Percentiles rank a stretch among this genome's conserved stretches.
These are phyloP conservation scores for Brachionus paranguensis DNA, from an alignment of 1,140 invertebrate species.

Conservation along the genomic window DNA sequence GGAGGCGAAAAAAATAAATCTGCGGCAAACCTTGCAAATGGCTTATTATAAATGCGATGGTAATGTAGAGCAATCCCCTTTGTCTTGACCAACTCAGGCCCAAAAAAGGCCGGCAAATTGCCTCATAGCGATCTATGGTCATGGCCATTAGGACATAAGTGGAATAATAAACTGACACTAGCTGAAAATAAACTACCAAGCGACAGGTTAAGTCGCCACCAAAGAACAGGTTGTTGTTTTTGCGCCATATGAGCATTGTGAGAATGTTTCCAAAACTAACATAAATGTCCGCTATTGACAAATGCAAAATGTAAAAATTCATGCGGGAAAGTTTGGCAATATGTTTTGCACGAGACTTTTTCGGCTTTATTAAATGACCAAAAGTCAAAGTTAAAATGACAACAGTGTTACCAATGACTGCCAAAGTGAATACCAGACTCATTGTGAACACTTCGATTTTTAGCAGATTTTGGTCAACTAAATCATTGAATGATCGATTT, in stretches of 20 bases:
- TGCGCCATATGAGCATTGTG: slow-evolving; percentile 68
- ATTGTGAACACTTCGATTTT: slow-evolving; percentile 24
- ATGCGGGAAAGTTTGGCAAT: slow-evolving; percentile 60
- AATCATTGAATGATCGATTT: not conserved
- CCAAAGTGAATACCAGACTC: slow-evolving; percentile 20
- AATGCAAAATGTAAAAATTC: slow-evolving; percentile 69
- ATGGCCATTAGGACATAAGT: slow-evolving; percentile 88
- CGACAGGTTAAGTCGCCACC: slow-evolving; percentile 63
- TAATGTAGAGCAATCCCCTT: slow-evolving; percentile 11
- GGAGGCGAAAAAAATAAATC: not conserved
- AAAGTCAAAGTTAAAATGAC: not conserved
- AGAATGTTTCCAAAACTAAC: slow-evolving; percentile 67
- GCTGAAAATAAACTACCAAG: slow-evolving; percentile 56
- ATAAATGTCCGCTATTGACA: slow-evolving; percentile 67
- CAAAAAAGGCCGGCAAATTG: slow-evolving; percentile 81
- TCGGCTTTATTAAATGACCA: not conserved
- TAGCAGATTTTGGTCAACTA: slow-evolving; percentile 2
- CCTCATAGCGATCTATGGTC: slow-evolving; percentile 86
- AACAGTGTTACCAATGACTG: slow-evolving; percentile 7
- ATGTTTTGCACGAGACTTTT: not conserved
- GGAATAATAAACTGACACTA: slow-evolving; percentile 80
- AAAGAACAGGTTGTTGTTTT: slow-evolving; percentile 61
- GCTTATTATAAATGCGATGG: not conserved
- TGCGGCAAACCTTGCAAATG: slow-evolving; percentile 38
- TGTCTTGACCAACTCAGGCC: slow-evolving; percentile 5